A percentile compares a stretch with the other conserved stretches of the same genome.
These are phyloP conservation scores for Arctia plantaginis DNA, from an alignment of 2,888 invertebrate genomes.

Conservation along the genomic window DNA sequence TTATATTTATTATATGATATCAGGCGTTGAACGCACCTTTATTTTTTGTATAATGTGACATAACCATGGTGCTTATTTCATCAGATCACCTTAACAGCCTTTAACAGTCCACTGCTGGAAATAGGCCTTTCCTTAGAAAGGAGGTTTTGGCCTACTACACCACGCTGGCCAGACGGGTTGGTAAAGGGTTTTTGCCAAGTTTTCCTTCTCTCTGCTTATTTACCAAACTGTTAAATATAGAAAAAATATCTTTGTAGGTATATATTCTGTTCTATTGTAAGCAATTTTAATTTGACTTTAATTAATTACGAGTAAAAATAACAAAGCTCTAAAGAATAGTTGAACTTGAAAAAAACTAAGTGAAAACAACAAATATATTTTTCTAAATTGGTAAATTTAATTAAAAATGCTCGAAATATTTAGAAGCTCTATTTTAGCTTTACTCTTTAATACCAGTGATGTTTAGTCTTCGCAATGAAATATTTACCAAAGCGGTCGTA, in stretches of 20 bases:
- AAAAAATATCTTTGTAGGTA: not conserved
- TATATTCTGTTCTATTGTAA: not conserved
- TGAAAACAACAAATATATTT: not conserved
- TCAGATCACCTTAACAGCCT: too few species aligned
- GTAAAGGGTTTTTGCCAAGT: too few species aligned
- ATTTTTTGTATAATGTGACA: too few species aligned
- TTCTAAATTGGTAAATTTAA: not conserved
- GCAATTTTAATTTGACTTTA: not conserved
- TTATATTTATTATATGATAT: too few species aligned
- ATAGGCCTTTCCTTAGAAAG: too few species aligned
- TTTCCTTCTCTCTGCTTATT: too few species aligned
- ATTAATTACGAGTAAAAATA: not conserved
- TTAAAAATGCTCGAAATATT: not conserved
- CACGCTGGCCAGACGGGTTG: too few species aligned
- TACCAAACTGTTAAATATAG: not conserved
- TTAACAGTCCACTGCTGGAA: too few species aligned
- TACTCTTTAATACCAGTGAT: conserved; percentile 17
- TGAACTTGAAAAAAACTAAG: not conserved
- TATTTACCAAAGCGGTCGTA: conserved; percentile 41
- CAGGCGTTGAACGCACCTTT: too few species aligned
- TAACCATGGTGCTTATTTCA: too few species aligned
- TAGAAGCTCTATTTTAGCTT: not conserved
- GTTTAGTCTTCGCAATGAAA: conserved; percentile 37
- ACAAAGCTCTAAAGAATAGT: not conserved
- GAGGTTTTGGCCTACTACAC: too few species aligned